phyloP scores from a whole-genome alignment of 2,797 vertebrate species.

The Silurus lanzhouensis region DNA sequence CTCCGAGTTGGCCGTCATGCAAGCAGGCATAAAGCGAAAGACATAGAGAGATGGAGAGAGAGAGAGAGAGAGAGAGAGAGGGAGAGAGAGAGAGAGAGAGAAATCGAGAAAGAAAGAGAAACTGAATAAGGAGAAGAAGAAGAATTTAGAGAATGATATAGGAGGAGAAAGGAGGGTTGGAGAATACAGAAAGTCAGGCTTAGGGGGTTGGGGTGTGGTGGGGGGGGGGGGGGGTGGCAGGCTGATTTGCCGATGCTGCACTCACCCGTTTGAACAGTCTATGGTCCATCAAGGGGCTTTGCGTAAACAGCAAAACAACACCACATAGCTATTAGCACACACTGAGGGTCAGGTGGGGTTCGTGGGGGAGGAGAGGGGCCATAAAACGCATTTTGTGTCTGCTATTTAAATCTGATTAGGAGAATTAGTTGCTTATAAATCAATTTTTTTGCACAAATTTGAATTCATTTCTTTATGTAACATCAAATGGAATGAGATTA shows the following conservation, averaged over 20 bases:
- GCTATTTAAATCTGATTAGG: slow-evolving; percentile 2
- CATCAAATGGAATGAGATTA: background rate
- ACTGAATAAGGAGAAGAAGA: slow-evolving; percentile 59
- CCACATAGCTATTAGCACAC: slow-evolving; percentile 93
- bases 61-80: slow-evolving; percentile 59
- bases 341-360: slow-evolving; percentile 66
- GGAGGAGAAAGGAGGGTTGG: slow-evolving; percentile 58
- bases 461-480: background rate
- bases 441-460: background rate
- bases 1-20: slow-evolving; percentile 88
- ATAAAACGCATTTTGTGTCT: slow-evolving; percentile 48
- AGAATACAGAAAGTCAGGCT: slow-evolving; percentile 63
- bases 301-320: slow-evolving; percentile 96
- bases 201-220: slow-evolving; percentile 12
- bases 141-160: slow-evolving; percentile 68
- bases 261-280: slow-evolving; percentile 99
- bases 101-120: slow-evolving; percentile 4
- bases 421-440: background rate
- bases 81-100: slow-evolving; percentile 56
- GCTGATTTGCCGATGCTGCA: slow-evolving; percentile 85
- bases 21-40: slow-evolving; percentile 89
- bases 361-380: slow-evolving; percentile 47
- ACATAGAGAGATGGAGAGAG: slow-evolving; percentile 54
- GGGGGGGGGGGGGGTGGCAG: slow-evolving; percentile 33
- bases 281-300: slow-evolving; percentile 99